A percentile compares a stretch with the other conserved stretches of the same genome.
Evolutionary conservation across 2,113 vertebrate genomes (phyloP).

Genomic region (Myotis lucifugus): DNA sequence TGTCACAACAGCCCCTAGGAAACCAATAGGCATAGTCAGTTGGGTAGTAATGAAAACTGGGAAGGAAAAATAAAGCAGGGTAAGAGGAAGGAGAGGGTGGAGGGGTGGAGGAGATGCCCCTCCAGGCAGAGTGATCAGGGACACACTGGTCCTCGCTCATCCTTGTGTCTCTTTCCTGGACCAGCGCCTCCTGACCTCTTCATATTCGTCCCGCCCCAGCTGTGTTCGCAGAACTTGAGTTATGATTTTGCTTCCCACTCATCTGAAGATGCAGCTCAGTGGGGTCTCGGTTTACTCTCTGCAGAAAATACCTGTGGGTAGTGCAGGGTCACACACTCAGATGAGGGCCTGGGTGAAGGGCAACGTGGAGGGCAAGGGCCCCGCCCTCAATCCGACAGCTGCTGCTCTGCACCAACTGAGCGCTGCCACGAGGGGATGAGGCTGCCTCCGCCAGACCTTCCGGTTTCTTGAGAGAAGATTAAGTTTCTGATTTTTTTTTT

Average conservation of each 20-base stretch:
- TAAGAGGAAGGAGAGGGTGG: not conserved
- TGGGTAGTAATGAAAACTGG: not conserved
- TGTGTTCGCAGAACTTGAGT: not conserved
- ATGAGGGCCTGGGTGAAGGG: not conserved
- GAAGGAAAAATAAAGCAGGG: not conserved
- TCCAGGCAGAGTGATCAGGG: rapidly evolving
- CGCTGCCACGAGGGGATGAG: rapidly evolving
- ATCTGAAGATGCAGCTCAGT: not conserved
- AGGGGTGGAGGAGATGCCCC: not conserved
- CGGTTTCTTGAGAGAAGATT: not conserved
- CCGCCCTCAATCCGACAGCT: rapidly evolving
- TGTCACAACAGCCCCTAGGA: not conserved
- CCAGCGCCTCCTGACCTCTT: no score
- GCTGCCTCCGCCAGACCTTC: not conserved
- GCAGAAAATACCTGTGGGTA: not conserved
- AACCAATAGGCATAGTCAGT: not conserved
- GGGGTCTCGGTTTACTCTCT: not conserved
- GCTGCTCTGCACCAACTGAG: rapidly evolving
- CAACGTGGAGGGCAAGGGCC: rapidly evolving
- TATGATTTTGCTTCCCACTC: not conserved
- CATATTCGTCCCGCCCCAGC: rapidly evolving
- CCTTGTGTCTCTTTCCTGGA: not conserved
- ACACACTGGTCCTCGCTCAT: rapidly evolving
- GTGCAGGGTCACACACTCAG: not conserved
- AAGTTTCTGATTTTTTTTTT: not conserved